These are phyloP conservation scores for Lophius americanus DNA, from an alignment of 2,797 vertebrate genomes.

Conservation along the genomic window DNA sequence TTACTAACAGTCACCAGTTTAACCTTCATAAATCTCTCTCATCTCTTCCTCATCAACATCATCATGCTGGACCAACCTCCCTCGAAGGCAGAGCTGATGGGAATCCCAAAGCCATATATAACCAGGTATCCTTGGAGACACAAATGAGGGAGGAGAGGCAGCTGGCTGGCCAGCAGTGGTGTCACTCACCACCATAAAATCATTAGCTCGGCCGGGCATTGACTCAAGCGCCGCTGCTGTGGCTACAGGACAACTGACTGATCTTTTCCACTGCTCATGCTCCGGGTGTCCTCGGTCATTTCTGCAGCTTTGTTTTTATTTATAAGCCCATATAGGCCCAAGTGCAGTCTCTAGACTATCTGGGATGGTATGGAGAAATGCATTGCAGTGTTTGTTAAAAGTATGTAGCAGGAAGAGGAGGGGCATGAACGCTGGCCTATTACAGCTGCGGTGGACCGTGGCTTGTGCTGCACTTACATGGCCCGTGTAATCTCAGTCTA, in stretches of 20 bases:
- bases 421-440: constrained; percentile 43
- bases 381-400: constrained; percentile 29
- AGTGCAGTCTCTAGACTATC: too few species aligned
- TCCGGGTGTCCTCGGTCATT: not conserved
- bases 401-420: constrained; percentile 37
- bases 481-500: constrained; percentile 81
- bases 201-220: constrained; percentile 36
- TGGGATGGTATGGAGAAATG: not conserved
- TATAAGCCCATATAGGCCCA: not conserved
- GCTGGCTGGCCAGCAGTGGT: constrained; percentile 39
- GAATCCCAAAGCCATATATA: constrained; percentile 53
- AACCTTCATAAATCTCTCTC: constrained; percentile 53
- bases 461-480: constrained; percentile 76
- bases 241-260: constrained; percentile 24
- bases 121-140: constrained; percentile 64
- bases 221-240: constrained; percentile 1
- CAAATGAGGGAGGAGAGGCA: constrained; percentile 38
- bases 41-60: constrained; percentile 36
- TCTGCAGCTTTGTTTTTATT: constrained; percentile 10
- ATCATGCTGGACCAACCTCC: constrained; percentile 21
- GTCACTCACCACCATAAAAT: constrained; percentile 57
- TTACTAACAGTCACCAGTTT: constrained; percentile 33
- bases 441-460: constrained; percentile 65
- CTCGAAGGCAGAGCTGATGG: constrained; percentile 29
- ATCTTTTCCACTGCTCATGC: constrained; percentile 8